Evolutionary conservation across 2,113 vertebrate genomes (phyloP).

Genomic region (Hipposideros armiger): DNA sequence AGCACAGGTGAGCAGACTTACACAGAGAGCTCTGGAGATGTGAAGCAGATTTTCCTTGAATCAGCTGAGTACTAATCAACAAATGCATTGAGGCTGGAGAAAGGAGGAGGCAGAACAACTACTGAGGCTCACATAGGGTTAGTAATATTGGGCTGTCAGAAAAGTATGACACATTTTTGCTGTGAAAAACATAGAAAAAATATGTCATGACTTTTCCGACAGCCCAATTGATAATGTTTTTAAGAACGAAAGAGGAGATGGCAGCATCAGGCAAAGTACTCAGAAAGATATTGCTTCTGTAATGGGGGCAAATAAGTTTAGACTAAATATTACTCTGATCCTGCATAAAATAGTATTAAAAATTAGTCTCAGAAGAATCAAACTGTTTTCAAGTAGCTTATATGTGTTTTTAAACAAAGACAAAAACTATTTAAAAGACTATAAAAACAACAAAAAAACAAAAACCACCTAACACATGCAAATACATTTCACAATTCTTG

Average conservation of each 20-base stretch:
- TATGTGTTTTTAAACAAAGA: neutral
- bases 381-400: neutral
- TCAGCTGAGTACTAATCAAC: neutral
- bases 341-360: neutral
- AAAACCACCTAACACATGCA: neutral
- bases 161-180: too few species aligned
- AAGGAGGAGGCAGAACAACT: neutral
- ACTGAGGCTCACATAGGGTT: neutral
- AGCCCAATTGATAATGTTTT: neutral
- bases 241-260: neutral
- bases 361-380: neutral
- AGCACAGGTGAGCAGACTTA: neutral
- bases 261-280: neutral
- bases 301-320: neutral
- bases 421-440: neutral
- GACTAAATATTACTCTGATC: neutral
- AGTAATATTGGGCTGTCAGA: neutral
- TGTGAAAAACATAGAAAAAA: too few species aligned
- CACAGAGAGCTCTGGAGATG: neutral
- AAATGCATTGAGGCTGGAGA: neutral
- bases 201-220: too few species aligned
- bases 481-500: neutral
- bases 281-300: neutral
- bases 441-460: neutral
- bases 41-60: neutral